A percentile compares a stretch with the other conserved stretches of the same genome.
These are phyloP conservation scores for Cariama cristata DNA, from an alignment of 2,113 vertebrate genomes.

Conservation along the genomic window DNA sequence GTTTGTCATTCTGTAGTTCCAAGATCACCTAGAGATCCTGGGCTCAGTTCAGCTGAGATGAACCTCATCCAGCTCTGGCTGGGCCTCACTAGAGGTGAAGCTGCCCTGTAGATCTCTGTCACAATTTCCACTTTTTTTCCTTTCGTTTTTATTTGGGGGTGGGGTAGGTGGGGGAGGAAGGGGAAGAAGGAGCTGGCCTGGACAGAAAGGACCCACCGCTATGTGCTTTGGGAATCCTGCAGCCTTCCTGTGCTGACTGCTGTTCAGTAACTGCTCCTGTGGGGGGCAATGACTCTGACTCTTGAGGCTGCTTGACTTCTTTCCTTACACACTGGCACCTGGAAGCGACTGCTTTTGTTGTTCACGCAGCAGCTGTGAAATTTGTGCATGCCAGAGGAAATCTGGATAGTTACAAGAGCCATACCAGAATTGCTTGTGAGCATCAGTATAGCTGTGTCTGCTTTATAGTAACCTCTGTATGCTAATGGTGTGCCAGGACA, in stretches of 20 bases:
- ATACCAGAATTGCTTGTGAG: background rate
- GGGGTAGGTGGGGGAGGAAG: background rate
- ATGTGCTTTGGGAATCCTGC: background rate
- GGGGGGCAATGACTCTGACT: rapidly evolving
- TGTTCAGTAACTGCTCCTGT: background rate
- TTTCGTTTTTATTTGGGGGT: background rate
- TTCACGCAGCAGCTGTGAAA: background rate
- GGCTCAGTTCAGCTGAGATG: background rate
- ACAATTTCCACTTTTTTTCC: background rate
- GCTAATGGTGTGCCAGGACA: background rate
- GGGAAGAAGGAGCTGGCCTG: background rate
- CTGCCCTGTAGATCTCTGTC: background rate
- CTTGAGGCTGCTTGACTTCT: background rate
- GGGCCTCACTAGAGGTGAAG: background rate
- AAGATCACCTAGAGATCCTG: background rate
- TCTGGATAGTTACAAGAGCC: background rate
- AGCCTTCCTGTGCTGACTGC: background rate
- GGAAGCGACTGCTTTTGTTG: background rate
- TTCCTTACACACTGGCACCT: rapidly evolving
- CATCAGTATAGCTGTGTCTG: background rate
- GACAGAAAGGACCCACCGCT: background rate
- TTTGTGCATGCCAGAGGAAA: background rate
- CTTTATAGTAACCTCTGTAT: background rate
- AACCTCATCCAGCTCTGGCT: background rate
- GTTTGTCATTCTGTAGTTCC: background rate